Conservation (phyloP, 2,113 vertebrate genomes). For the Oceanites oceanicus region DNA sequence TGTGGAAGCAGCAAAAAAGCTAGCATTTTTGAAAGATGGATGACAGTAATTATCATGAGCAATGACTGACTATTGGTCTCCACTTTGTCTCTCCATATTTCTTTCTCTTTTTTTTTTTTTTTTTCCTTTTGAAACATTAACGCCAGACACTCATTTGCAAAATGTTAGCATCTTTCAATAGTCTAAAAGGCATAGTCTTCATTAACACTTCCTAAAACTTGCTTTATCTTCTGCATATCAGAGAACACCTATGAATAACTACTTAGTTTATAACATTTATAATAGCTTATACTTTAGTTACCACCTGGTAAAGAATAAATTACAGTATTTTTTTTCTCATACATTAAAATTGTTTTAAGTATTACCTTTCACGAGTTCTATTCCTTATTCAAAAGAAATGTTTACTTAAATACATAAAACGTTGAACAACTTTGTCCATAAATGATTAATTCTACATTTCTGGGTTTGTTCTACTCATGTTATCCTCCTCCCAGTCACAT, state of each 20-base stretch:
- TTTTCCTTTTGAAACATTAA: not conserved
- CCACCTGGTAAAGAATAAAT: not conserved
- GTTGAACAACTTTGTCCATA: not conserved
- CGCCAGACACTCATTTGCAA: not conserved
- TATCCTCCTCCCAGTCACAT: not conserved
- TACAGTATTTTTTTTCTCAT: not conserved
- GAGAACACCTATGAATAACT: not conserved
- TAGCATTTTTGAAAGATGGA: conserved; percentile 47
- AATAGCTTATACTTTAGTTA: not conserved
- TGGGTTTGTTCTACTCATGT: not conserved
- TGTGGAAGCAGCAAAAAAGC: conserved; percentile 14
- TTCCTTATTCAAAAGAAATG: not conserved
- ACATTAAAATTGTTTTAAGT: not conserved
- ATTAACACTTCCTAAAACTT: not conserved
- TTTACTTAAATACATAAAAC: not conserved
- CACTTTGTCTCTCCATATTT: not conserved
- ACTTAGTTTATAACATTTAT: not conserved
- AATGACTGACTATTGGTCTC: conserved; percentile 47
- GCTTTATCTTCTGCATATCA: not conserved
- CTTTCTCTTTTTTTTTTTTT: not conserved
- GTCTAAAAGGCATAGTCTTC: not conserved
- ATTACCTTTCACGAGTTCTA: not conserved
- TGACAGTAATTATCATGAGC: conserved; percentile 54
- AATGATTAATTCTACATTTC: not conserved
- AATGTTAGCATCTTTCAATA: not conserved